A percentile compares a stretch with the other conserved stretches of the same genome.
Evolutionary conservation across 2,888 invertebrate genomes (phyloP).

Genomic region (Melinaea marsaeus): DNA sequence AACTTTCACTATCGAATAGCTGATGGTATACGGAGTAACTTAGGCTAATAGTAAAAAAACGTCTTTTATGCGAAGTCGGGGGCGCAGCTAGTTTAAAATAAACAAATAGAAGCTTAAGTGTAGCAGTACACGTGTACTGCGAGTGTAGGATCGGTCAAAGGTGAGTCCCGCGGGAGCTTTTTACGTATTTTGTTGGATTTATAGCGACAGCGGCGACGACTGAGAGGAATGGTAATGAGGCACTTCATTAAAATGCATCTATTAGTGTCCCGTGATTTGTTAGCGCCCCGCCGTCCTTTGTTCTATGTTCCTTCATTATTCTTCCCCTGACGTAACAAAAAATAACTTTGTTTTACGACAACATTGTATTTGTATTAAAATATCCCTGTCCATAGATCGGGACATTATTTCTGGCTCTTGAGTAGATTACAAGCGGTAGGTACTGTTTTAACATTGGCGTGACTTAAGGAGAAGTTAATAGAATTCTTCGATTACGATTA

Average conservation of each 20-base stretch:
- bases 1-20: too few relatives aligned
- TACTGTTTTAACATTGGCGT: too few relatives aligned
- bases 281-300: conserved; percentile 41
- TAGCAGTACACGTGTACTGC: not conserved
- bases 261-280: conserved; percentile 68
- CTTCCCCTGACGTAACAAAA: conserved; percentile 29
- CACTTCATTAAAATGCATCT: conserved; percentile 72
- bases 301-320: conserved; percentile 36
- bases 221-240: conserved; percentile 59
- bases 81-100: too few relatives aligned
- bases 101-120: not conserved
- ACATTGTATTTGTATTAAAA: not conserved
- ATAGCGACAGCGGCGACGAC: conserved; percentile 48
- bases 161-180: conserved; percentile 50
- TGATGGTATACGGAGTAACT: too few relatives aligned
- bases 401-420: too few relatives aligned
- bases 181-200: conserved; percentile 55
- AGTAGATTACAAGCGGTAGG: too few relatives aligned
- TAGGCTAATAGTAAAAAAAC: too few relatives aligned
- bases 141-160: conserved; percentile 36
- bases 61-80: too few relatives aligned
- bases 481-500: too few relatives aligned
- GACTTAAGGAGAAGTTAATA: too few relatives aligned
- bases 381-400: not conserved
- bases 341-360: conserved; percentile 17